Percentiles rank a stretch among this genome's conserved stretches.
phyloP scores from a whole-genome alignment of 1,140 invertebrate species.

The Drosophila mauritiana region DNA sequence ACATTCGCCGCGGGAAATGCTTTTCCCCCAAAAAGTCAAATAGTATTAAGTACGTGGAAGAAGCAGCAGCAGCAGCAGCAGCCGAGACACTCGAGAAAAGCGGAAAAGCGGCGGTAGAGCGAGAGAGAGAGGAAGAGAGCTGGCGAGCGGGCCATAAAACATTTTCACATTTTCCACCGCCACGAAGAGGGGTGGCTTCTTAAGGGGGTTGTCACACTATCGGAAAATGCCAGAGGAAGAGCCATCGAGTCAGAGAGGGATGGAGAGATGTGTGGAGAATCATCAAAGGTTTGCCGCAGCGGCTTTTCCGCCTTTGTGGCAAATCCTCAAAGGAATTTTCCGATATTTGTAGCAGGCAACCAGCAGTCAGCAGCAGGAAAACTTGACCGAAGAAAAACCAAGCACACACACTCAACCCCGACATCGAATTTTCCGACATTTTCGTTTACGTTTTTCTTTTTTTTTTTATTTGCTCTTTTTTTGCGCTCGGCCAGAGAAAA shows the following conservation, averaged over 20 bases:
- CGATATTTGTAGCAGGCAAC: conserved; percentile 81
- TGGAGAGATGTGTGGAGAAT: conserved; percentile 64
- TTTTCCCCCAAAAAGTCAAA: conserved; percentile 80
- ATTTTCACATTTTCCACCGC: conserved; percentile 76
- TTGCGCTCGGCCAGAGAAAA: conserved; percentile 71
- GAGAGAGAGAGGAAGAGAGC: background rate
- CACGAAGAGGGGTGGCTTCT: conserved; percentile 43
- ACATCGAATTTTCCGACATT: conserved; percentile 73
- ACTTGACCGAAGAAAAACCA: conserved; percentile 79
- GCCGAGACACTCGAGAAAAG: conserved; percentile 18
- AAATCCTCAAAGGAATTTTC: conserved; percentile 85
- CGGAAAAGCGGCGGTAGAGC: conserved; percentile 2
- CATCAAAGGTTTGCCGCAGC: conserved; percentile 82
- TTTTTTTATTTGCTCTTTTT: conserved; percentile 46
- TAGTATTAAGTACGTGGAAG: conserved; percentile 74
- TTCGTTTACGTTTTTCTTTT: conserved; percentile 45
- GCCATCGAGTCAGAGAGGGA: conserved; percentile 18
- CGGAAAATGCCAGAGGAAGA: conserved; percentile 53
- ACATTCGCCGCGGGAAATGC: conserved; percentile 62
- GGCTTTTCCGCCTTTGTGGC: conserved; percentile 80
- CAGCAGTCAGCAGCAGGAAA: conserved; percentile 65
- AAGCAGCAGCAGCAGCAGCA: conserved; percentile 46
- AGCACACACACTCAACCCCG: conserved; percentile 51
- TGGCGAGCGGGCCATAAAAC: conserved; percentile 65
- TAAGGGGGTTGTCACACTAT: conserved; percentile 75